These are phyloP conservation scores for Drosophila longiperda DNA, from an alignment of 2,888 invertebrate genomes.

Conservation along the genomic window DNA sequence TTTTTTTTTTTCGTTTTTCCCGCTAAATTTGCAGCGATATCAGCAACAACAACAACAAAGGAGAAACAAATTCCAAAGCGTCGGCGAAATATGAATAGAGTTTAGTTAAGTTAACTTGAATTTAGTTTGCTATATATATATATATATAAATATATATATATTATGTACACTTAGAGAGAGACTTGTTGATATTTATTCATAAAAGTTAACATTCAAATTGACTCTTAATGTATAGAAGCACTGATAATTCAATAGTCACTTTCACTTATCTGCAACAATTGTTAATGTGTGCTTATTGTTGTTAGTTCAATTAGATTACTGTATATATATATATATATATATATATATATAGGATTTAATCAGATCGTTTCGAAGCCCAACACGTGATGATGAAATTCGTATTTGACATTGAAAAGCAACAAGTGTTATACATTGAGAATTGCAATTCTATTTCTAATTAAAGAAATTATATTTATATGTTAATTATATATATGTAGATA, in stretches of 20 bases:
- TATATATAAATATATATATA: background rate
- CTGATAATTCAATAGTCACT: background rate
- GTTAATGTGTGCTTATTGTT: background rate
- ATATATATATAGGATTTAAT: conserved; percentile 1
- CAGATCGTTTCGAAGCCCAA: background rate
- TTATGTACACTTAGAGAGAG: background rate
- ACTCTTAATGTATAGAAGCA: background rate
- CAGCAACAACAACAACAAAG: conserved; percentile 28
- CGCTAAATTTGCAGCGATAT: conserved; percentile 55
- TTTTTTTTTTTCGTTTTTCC: conserved; percentile 31
- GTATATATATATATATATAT: background rate
- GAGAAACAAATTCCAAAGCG: conserved; percentile 32
- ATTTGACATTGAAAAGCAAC: conserved; percentile 5
- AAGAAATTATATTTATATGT: background rate
- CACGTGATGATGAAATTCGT: conserved; percentile 3
- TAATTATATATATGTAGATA: background rate
- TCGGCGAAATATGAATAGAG: conserved; percentile 50
- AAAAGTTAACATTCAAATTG: background rate
- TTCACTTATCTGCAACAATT: background rate
- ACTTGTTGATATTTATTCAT: background rate
- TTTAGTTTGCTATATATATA: conserved; percentile 15
- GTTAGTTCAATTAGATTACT: conserved; percentile 17
- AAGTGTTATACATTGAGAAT: background rate
- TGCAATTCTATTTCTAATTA: background rate
- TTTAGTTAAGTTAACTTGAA: conserved; percentile 18